phyloP scores from a whole-genome alignment of 2,888 invertebrate genomes.

The Drosophila algonquin region DNA sequence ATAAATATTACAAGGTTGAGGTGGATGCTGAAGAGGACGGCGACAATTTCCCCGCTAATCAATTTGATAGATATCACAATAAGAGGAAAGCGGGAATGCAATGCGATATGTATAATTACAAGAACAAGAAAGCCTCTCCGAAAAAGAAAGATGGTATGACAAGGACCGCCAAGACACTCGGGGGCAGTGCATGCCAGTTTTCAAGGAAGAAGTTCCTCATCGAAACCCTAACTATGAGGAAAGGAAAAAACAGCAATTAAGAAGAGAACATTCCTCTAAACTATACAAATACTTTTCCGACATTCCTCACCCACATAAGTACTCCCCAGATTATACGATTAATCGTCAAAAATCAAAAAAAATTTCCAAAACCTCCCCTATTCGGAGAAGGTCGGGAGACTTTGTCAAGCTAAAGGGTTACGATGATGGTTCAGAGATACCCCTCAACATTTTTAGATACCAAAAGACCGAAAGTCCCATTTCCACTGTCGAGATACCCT shows the following conservation, averaged over 20 bases:
- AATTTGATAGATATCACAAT: neutral
- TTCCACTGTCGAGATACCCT: slow-evolving; percentile 43
- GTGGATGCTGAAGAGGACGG: neutral
- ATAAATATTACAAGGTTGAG: neutral
- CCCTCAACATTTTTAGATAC: slow-evolving; percentile 25
- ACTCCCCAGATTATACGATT: neutral
- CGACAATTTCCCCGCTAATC: no score
- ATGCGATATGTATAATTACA: neutral
- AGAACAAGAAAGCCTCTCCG: neutral
- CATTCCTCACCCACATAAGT: neutral
- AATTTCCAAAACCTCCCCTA: neutral
- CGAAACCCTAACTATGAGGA: neutral
- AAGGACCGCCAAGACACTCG: neutral
- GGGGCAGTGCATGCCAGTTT: no score
- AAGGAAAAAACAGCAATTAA: neutral
- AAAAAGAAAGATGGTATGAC: neutral
- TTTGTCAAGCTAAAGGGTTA: slow-evolving; percentile 3
- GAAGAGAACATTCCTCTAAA: neutral
- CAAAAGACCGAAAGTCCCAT: neutral
- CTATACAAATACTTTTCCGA: neutral
- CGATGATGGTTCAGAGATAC: slow-evolving; percentile 44
- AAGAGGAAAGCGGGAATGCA: no score
- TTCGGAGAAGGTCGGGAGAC: slow-evolving; percentile 29
- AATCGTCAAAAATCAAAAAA: neutral
- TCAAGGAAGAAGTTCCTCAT: neutral